Conservation (phyloP, 2,113 vertebrate genomes). For the Rattus rattus region DNA sequence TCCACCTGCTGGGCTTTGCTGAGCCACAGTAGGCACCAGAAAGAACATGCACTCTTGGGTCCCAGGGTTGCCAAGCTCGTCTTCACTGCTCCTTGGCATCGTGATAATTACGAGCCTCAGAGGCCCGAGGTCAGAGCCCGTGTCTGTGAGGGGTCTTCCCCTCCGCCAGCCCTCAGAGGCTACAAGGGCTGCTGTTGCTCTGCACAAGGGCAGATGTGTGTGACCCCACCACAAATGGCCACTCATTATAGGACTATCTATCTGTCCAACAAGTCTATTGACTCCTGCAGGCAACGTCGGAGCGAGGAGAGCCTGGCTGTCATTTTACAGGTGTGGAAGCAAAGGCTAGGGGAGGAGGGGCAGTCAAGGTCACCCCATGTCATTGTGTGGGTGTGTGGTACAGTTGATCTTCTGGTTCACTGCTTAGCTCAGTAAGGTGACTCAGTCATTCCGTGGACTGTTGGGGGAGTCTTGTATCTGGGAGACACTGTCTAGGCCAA, state of each 20-base stretch:
- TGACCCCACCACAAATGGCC: not conserved
- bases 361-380: not conserved
- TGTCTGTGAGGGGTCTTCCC: not conserved
- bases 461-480: not conserved
- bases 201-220: not conserved
- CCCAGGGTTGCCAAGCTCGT: too few species aligned
- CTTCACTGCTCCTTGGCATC: not conserved
- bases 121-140: not conserved
- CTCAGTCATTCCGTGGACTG: not conserved
- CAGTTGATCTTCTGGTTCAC: not conserved
- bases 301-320: not conserved
- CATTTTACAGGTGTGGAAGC: not conserved
- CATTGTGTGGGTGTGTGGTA: not conserved
- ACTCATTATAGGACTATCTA: not conserved
- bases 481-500: not conserved
- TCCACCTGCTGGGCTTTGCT: not conserved
- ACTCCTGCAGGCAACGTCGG: not conserved
- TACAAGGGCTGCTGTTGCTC: not conserved
- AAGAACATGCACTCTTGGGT: not conserved
- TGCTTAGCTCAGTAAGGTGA: not conserved
- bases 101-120: not conserved
- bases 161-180: not conserved
- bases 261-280: not conserved
- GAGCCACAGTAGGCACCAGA: not conserved
- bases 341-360: not conserved